A percentile compares a stretch with the other conserved stretches of the same genome.
Conservation (phyloP, 2,113 vertebrate genomes). For the Peromyscus polionotus region DNA sequence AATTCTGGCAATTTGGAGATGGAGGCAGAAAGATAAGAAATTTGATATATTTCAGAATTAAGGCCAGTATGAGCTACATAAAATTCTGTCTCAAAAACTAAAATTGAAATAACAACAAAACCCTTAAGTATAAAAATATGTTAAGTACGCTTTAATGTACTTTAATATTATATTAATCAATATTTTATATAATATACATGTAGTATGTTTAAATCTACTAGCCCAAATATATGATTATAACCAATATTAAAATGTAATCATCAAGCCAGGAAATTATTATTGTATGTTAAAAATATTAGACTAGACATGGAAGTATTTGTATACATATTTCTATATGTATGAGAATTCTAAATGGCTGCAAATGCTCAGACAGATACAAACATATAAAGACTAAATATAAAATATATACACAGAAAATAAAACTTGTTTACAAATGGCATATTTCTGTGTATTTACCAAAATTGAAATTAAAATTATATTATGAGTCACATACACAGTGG, state of each 20-base stretch:
- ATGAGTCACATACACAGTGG: not conserved
- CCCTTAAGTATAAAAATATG: not conserved
- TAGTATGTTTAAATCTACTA: not conserved
- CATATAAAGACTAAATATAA: slow-evolving; percentile 11
- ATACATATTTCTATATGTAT: not conserved
- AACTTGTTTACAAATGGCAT: not conserved
- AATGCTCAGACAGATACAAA: slow-evolving; percentile 21
- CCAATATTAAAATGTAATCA: slow-evolving; percentile 40
- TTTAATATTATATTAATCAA: not conserved
- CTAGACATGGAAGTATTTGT: not conserved
- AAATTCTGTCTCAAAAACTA: not conserved
- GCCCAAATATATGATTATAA: slow-evolving; percentile 13
- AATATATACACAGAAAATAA: slow-evolving; percentile 46
- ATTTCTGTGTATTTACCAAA: slow-evolving; percentile 45
- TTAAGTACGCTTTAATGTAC: not conserved
- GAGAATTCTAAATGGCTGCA: slow-evolving; percentile 35
- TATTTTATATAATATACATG: not conserved
- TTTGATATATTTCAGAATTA: not conserved
- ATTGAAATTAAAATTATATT: slow-evolving; percentile 49
- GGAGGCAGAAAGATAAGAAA: not conserved
- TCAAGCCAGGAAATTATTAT: not conserved
- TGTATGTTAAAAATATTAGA: slow-evolving; percentile 41
- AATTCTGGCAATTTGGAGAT: not conserved
- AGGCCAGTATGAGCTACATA: not conserved
- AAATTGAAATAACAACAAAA: not conserved